Base-by-base conservation (phyloP, 2,888 invertebrate species). In the Oligia fasciuncula region DNA sequence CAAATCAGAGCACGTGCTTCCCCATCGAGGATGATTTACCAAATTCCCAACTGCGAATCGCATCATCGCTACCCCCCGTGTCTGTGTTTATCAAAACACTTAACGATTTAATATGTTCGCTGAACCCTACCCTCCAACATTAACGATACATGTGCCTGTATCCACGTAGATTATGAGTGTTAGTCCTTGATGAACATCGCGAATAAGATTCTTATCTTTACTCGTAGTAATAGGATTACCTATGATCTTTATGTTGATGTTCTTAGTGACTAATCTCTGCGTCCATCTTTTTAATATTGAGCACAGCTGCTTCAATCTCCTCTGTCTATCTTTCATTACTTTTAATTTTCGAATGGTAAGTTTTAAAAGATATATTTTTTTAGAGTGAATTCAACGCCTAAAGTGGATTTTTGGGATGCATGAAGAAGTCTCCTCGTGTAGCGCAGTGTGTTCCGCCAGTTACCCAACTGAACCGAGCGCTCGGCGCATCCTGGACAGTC, bases 71-170 rank as follows among this genome's bases (percentile, higher is more conserved):
- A 91, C 90, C 94, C 95, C 94, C 94, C 90, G 88, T 93, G 95
- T 95, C 95, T 95, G 94, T 96, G 95, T 96, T 96, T 96, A 96
- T 96, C 96, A 95, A 96, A 96, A 96, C 96, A 96, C 96, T 96
- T 96, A 96, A 95, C 96, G 95, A 95, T 96, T 96, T 96, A 96
- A 96, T 96, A 96, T 95, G 95, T 94, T 94, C 95, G 91, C 92
- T 94, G 94, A 95, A 94, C 95, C 93, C 92, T 90, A 89, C 91
- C 87, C 92, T 93, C 93, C 92, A 84, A 89, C 89, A 92, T 90
- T 92, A 93, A 90, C 88, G 91, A 90, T 93, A 92, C 92, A 93
- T 90, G 93, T 93, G 91, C 89, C 86, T 90, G 90, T 90, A 88
- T 92, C 89, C 91, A 88, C 91, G 92, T 92, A 91, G 91, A 94